Conservation (phyloP, 1,140 invertebrate species). For the Tetramorium parvispinum region DNA sequence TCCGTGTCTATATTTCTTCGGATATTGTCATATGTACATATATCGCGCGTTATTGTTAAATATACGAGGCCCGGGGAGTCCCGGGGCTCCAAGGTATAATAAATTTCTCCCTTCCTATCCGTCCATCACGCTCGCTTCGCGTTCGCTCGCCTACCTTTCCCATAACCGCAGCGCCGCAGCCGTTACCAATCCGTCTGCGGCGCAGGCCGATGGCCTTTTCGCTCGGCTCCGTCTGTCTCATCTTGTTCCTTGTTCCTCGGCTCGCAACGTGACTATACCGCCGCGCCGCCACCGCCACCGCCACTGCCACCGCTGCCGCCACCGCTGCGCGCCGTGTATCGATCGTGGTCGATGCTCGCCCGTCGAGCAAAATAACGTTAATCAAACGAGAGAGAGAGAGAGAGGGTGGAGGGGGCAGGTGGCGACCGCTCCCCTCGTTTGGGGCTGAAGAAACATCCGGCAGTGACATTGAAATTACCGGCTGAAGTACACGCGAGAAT, state of each 20-base stretch:
- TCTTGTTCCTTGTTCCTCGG: conserved; percentile 53
- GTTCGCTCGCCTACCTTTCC: conserved; percentile 50
- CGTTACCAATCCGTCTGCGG: conserved; percentile 58
- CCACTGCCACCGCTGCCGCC: not conserved
- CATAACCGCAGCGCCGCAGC: conserved; percentile 48
- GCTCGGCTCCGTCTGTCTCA: conserved; percentile 49
- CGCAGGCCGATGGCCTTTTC: conserved; percentile 61
- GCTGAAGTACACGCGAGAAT: conserved; percentile 7
- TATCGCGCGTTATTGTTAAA: conserved; percentile 24
- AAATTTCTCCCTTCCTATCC: conserved; percentile 39
- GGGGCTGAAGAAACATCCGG: conserved; percentile 54
- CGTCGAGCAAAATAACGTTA: conserved; percentile 55
- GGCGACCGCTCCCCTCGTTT: conserved; percentile 48
- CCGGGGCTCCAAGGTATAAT: not conserved
- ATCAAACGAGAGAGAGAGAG: conserved; percentile 29
- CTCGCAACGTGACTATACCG: conserved; percentile 33
- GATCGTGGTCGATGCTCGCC: conserved; percentile 56
- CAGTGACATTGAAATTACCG: conserved; percentile 62
- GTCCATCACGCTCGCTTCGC: conserved; percentile 25
- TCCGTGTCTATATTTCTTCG: conserved; percentile 1
- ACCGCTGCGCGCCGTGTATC: conserved; percentile 19
- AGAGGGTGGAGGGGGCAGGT: conserved; percentile 19
- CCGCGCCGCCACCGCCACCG: not conserved
- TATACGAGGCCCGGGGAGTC: not conserved
- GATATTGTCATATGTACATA: not conserved